Conservation (phyloP, 2,113 vertebrate species). For the Limanda limanda region DNA sequence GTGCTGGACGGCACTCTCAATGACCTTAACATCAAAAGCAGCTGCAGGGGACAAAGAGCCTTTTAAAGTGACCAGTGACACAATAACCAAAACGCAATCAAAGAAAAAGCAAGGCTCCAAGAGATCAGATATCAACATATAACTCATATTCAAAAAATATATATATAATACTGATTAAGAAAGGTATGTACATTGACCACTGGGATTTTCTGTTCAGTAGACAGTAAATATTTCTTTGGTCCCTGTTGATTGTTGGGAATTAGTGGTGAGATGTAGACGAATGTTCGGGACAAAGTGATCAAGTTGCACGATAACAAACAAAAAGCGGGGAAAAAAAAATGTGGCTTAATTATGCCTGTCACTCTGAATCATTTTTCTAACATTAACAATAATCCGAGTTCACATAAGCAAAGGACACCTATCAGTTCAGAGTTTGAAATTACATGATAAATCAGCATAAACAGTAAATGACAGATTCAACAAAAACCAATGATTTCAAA, state of each 20-base stretch:
- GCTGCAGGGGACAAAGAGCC: constrained; percentile 35
- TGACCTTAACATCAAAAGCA: constrained; percentile 28
- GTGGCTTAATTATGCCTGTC: constrained; percentile 59
- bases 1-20: constrained; percentile 22
- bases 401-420: constrained; percentile 60
- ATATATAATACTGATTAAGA: constrained; percentile 60
- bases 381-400: constrained; percentile 61
- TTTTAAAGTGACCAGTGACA: constrained; percentile 84
- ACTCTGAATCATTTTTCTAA: constrained; percentile 58
- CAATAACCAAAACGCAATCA: constrained; percentile 68
- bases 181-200: constrained; percentile 74
- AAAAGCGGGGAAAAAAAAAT: constrained; percentile 21
- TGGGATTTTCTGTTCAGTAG: constrained; percentile 68
- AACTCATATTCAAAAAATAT: constrained; percentile 53
- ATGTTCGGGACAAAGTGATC: constrained; percentile 34
- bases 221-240: constrained; percentile 75
- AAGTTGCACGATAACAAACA: constrained; percentile 28
- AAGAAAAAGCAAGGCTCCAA: constrained; percentile 60
- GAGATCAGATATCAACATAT: constrained; percentile 59
- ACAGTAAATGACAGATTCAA: constrained; percentile 44
- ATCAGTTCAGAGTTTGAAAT: constrained; percentile 25
- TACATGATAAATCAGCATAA: constrained; percentile 32
- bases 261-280: constrained; percentile 57
- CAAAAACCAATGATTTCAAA: constrained; percentile 63
- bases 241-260: constrained; percentile 67